Base-by-base conservation (phyloP, 2,888 invertebrate genomes). In the Drosophila tanythrix region DNA sequence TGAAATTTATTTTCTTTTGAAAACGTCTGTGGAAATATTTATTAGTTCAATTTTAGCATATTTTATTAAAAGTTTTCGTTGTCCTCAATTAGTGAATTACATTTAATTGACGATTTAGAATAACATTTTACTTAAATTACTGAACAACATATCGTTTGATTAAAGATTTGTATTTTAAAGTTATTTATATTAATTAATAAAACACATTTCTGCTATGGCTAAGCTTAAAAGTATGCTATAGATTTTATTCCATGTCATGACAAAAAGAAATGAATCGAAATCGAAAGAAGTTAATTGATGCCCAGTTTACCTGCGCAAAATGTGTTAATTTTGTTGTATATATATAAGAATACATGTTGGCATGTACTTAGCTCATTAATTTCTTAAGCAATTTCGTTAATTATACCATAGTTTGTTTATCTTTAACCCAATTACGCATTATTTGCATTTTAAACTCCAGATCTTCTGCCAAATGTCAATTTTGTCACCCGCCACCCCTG, bases 361-460 rank as follows among this genome's bases (percentile, higher is more conserved):
- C 1, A 13, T 21, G 0, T 3, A 7, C 6, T 36, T 35, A 15
- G 7, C 18, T 7, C 36, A 7, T 31, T 11, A 35, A 6, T 55
- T 11, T 27, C 7, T 13, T 13, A 27, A 18, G 4, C 25, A 36
- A 36, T 55, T 35, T 36, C 11, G 3, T 18, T 6, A 35, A 18
- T 25, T 25, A 6, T 5, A 35, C 18, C 15, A 53, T 10, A 35
- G n/a, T 13, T 36, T 36, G 7, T 60, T 8, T 29, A 2, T 36
- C 3, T n/a, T 7, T 38, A n/a, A n/a, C 7, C 1, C 13, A 38
- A 38, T 38, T n/a, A 52, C 40, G 61, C 53, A 61, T 64, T 43
- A 59, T 75, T 75, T 75, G 58, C 70, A 65, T 65, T 62, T 35
- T 21, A 46, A 58, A 55, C 58, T 56, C 62, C 62, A 62, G 55